Evolutionary conservation across 2,113 vertebrate genomes (phyloP), one percentile per base, ranked within the genome.

Genomic region (Polypterus bichir): DNA sequence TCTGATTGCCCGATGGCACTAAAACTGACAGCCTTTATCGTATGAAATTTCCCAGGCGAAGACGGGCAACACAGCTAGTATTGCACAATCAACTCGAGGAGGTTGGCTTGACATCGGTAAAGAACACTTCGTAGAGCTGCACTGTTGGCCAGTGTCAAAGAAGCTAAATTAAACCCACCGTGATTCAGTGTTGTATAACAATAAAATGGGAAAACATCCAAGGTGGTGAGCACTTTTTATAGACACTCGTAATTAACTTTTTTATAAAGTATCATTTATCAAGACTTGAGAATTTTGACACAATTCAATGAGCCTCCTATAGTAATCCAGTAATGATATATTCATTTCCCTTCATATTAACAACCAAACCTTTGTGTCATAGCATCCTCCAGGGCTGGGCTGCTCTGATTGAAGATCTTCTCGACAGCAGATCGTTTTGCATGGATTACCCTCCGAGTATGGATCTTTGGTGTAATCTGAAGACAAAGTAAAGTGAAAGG

Each of bases 361-460:
- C 46, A 48, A 48, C 68, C 66, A 72, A 83, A 91, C 91, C 91
- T 96, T 94, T 2, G 91, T 87, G 72, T 94, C 91, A 62, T 93
- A 94, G 75, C 91, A 96, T 27, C 92, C 92, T 68, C 77, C 86
- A 11, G 90, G 86, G 49, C 69, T 74, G 52, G 89, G 87, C 44
- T 72, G 73, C 54, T 61, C 69, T 51, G 73, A 66, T 59, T 78
- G 84, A 63, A 94, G 76, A 77, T 96, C 91, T 49, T 86, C 83
- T n/a, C 92, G 83, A 71, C 92, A 94, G 75, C 92, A 94, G 76
- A 96, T 90, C 61, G 89, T 90, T 59, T 83, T 89, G 72, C 92
- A 94, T 0, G 92, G 90, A 68, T 93, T 86, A 44, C 73, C 84
- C 56, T 79, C 84, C 5, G 87, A 77, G 9, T 94, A 94, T 5